Evolutionary conservation across 1,140 invertebrate genomes (phyloP), one percentile per base, ranked within the genome.

Genomic region (Microplitis mediator): DNA sequence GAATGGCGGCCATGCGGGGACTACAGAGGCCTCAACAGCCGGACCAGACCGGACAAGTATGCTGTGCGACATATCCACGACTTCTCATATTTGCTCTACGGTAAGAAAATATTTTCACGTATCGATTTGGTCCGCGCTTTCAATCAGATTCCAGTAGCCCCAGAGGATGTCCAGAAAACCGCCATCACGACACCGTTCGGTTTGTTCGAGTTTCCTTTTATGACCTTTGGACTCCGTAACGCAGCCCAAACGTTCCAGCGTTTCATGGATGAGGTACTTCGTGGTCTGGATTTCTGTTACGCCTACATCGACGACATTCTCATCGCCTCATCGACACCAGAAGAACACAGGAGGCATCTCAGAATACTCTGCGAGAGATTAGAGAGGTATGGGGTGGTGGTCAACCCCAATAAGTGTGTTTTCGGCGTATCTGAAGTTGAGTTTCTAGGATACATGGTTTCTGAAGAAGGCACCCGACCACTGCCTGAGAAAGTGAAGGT

Each of bases 51-150:
- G 0, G 84, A 88, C 56, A 11, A 74, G 0, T 86, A 85, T 64
- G 81, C 79, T 9, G 61, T 86, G 0, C 81, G 79, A 0, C 66
- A 77, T 14, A 73, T 78, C 5, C 58, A 73, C 1, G 76, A 77
- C 64, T 78, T 79, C 11, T 72, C 74, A 80, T 51, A 61, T 16
- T 3, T 52, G 4, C 67, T 89, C 3, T 39, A 70, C 0, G 85
- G 82, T 0, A 74, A 78, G 64, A n/a, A 81, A 81, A 35, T 90
- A 90, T 68, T 82, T 85, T 1, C 82, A 75, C 1, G n/a, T n/a
- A 71, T 90, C 1, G 89, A 91, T 76, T 68, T 89, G 1, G 62
- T 76, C 0, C 79, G 79, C 16, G 89, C 89, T 0, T 91, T 87
- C 72, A 84, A 86, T 76, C 89, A 86, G 71, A 83, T 88, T 31